Conservation (phyloP, 2,888 invertebrate genomes). For the Galerucella pusilla region DNA sequence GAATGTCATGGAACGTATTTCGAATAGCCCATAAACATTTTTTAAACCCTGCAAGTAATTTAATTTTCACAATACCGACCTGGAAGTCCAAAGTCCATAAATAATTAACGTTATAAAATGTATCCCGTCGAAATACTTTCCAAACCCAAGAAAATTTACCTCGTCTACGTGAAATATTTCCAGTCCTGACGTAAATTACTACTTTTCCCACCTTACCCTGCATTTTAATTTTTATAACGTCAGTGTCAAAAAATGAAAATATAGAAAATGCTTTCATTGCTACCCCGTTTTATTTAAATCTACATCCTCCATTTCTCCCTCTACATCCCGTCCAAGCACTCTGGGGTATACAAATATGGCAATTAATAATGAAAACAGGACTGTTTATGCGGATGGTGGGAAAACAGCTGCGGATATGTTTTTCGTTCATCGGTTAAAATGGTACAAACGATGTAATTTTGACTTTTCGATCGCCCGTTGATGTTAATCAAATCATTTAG, state of each 20-base stretch:
- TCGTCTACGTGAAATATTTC: too few species aligned
- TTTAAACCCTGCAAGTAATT: too few species aligned
- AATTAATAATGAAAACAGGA: constrained; percentile 45
- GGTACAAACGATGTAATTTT: constrained; percentile 32
- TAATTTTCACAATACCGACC: too few species aligned
- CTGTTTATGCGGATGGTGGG: constrained; percentile 35
- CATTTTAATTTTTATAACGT: background rate
- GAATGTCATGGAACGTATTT: too few species aligned
- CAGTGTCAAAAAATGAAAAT: background rate
- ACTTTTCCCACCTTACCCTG: too few species aligned
- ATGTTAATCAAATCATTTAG: constrained; percentile 40
- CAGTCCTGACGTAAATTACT: too few species aligned
- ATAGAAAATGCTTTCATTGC: background rate
- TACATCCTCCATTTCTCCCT: background rate
- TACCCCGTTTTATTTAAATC: background rate
- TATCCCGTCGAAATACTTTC: too few species aligned
- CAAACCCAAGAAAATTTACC: too few species aligned
- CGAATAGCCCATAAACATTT: too few species aligned
- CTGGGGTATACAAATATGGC: constrained; percentile 42
- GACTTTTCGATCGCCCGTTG: constrained; percentile 33
- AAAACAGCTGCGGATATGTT: constrained; percentile 39
- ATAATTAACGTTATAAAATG: too few species aligned
- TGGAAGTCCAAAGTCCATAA: too few species aligned
- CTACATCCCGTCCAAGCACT: constrained; percentile 28
- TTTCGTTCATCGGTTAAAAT: constrained; percentile 22